These are phyloP conservation scores for Epizoanthus stellaris DNA, from an alignment of 92 coral and sea anemone species.

Conservation along the genomic window DNA sequence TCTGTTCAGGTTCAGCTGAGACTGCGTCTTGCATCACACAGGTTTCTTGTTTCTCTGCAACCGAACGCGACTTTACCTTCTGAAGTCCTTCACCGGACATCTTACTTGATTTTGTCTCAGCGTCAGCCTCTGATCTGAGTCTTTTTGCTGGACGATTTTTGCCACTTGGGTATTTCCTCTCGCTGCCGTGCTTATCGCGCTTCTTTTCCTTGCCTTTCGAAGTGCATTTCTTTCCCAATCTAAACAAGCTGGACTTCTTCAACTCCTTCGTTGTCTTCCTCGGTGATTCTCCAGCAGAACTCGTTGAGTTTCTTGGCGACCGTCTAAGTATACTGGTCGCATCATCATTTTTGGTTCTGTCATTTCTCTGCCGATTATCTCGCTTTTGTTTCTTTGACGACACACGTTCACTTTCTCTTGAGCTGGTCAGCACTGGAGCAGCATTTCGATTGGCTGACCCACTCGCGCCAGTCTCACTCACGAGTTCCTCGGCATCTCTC, in stretches of 20 bases:
- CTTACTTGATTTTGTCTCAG: not conserved
- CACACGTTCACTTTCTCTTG: not conserved
- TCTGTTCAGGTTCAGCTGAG: slow-evolving; percentile 27
- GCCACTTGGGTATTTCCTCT: not conserved
- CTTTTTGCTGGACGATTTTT: slow-evolving; percentile 1
- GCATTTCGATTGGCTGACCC: not conserved
- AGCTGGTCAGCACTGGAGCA: not conserved
- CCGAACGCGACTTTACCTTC: not conserved
- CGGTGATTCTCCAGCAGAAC: not conserved
- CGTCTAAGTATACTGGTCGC: not conserved
- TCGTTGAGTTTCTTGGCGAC: slow-evolving; percentile 8
- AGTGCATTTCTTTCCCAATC: slow-evolving; percentile 28
- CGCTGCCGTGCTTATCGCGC: slow-evolving; percentile 15
- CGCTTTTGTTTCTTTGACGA: slow-evolving; percentile 3
- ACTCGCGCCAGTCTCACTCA: not conserved
- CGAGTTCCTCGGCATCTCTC: slow-evolving; percentile 35
- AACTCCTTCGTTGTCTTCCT: slow-evolving; percentile 68
- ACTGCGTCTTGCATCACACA: slow-evolving; percentile 49
- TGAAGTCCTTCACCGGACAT: not conserved
- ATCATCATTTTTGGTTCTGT: not conserved
- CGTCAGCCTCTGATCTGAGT: not conserved
- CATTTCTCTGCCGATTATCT: not conserved
- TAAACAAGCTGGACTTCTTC: slow-evolving; percentile 65
- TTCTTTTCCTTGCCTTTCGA: slow-evolving; percentile 35
- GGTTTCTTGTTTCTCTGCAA: slow-evolving; percentile 5